These are phyloP conservation scores for Thamnophis elegans DNA, from an alignment of 2,797 vertebrate genomes.

Conservation along the genomic window DNA sequence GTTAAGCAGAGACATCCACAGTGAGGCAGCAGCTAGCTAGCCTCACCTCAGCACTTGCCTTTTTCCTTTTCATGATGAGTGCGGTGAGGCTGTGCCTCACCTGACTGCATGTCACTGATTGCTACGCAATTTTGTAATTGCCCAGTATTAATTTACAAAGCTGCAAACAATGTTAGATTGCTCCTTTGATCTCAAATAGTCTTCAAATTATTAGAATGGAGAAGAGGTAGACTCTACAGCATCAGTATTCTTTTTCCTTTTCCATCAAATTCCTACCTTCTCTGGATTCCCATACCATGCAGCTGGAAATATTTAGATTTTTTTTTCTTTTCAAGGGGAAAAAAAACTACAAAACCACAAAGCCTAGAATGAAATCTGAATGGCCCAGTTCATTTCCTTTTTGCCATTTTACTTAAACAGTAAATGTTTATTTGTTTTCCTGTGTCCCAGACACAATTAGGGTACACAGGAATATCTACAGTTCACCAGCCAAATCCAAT, in stretches of 20 bases:
- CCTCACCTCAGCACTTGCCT: no score
- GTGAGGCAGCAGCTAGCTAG: no score
- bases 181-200: background rate
- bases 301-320: background rate
- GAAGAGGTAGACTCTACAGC: background rate
- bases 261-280: background rate
- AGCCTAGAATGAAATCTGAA: background rate
- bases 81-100: no score
- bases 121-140: background rate
- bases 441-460: background rate
- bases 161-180: background rate
- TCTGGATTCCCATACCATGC: background rate
- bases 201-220: background rate
- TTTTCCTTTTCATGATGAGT: no score
- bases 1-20: no score
- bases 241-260: background rate
- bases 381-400: background rate
- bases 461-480: background rate
- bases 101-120: no score
- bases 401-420: background rate
- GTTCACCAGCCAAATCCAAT: background rate
- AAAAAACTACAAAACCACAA: background rate
- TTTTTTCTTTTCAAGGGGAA: background rate
- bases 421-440: background rate
- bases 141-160: background rate